Evolutionary conservation across 2,113 vertebrate genomes (phyloP).

Genomic region (Neogobius melanostomus): DNA sequence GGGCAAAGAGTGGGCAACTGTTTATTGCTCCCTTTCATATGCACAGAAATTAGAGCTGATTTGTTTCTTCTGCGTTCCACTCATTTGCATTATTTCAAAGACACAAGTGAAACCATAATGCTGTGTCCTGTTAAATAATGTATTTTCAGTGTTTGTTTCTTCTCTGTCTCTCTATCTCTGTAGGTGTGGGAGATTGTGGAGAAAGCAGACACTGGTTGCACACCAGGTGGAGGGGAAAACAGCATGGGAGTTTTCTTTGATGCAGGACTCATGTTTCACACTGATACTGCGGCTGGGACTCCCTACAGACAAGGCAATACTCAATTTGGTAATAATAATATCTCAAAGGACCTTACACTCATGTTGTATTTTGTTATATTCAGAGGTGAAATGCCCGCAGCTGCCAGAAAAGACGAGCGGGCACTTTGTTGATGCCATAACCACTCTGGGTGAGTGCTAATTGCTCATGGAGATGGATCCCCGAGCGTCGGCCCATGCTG

Average conservation of each 20-base stretch:
- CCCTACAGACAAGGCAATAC: slow-evolving; percentile 67
- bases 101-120: not conserved
- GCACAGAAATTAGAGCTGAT: too few relatives aligned
- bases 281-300: slow-evolving; percentile 55
- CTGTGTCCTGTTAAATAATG: not conserved
- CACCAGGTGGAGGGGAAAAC: slow-evolving; percentile 76
- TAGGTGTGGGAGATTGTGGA: slow-evolving; percentile 82
- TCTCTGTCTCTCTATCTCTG: too few relatives aligned
- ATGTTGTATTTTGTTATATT: not conserved
- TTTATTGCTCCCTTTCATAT: too few relatives aligned
- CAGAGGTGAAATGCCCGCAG: slow-evolving; percentile 66
- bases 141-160: not conserved
- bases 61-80: too few relatives aligned
- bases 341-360: not conserved
- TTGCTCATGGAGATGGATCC: too few relatives aligned
- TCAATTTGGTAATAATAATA: not conserved
- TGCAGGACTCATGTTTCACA: slow-evolving; percentile 74
- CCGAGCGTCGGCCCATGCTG: too few relatives aligned
- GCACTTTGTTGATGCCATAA: slow-evolving; percentile 53
- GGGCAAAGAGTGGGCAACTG: too few relatives aligned
- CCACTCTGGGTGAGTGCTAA: slow-evolving; percentile 50
- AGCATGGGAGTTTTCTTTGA: slow-evolving; percentile 74
- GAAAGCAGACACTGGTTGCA: slow-evolving; percentile 78
- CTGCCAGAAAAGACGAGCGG: slow-evolving; percentile 39
- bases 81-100: not conserved